phyloP scores from a whole-genome alignment of 2,888 invertebrate genomes.

The Drosophila maculinotata region DNA sequence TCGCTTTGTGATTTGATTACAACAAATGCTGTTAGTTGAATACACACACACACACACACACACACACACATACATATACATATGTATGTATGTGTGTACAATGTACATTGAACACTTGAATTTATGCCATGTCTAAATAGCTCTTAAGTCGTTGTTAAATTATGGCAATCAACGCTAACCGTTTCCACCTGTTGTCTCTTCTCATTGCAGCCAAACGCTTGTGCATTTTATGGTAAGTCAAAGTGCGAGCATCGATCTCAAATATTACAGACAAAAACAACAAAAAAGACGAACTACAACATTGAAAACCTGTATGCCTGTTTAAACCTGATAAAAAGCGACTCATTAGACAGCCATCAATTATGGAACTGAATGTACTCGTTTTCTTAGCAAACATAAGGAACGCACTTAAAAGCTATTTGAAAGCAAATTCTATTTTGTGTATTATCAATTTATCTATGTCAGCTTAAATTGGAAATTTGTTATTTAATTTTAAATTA shows the following conservation, averaged over 20 bases:
- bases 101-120: background rate
- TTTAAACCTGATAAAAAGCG: constrained; percentile 14
- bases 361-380: background rate
- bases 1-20: constrained; percentile 43
- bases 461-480: background rate
- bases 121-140: background rate
- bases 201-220: constrained; percentile 53
- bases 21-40: constrained; percentile 19
- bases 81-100: too few relatives aligned
- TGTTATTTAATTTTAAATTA: constrained; percentile 3
- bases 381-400: too few relatives aligned
- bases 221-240: constrained; percentile 71
- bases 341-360: constrained; percentile 16
- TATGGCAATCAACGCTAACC: constrained; percentile 38
- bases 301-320: too few relatives aligned
- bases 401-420: background rate
- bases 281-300: background rate
- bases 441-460: too few relatives aligned
- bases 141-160: constrained; percentile 1
- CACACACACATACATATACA: too few relatives aligned
- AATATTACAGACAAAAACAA: background rate
- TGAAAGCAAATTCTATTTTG: background rate
- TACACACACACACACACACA: background rate
- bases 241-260: constrained; percentile 30
- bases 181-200: constrained; percentile 37